These are phyloP conservation scores for Parasteatoda lunata DNA, from an alignment of 2,888 invertebrate species.

Conservation along the genomic window DNA sequence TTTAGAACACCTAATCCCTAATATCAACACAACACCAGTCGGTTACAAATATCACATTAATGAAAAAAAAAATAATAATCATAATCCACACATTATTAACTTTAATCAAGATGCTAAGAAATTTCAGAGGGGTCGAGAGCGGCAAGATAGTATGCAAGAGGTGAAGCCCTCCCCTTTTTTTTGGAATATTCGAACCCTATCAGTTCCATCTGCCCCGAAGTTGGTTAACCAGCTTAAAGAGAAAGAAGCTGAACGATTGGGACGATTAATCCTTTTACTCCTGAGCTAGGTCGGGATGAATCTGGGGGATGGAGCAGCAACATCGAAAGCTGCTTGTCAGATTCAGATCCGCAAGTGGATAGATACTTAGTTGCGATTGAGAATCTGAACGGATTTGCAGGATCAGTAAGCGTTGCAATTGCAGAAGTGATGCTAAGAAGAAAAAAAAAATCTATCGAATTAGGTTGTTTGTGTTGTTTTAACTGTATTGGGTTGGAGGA, in stretches of 20 bases:
- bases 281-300: neutral
- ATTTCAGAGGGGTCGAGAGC: constrained; percentile 1
- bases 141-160: neutral
- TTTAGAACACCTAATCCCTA: neutral
- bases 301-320: neutral
- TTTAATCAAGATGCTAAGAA: neutral
- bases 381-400: no score
- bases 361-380: constrained; percentile 44
- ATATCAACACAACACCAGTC: neutral
- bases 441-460: no score
- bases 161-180: neutral
- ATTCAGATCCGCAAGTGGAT: constrained; percentile 35
- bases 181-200: constrained; percentile 1
- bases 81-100: neutral
- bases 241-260: constrained; percentile 15
- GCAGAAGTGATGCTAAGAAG: no score
- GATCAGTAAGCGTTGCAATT: no score
- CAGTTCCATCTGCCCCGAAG: constrained; percentile 40
- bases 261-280: constrained; percentile 22
- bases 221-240: constrained; percentile 48
- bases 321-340: constrained; percentile 49
- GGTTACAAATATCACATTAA: neutral
- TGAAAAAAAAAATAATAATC: neutral
- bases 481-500: no score
- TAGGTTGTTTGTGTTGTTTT: no score